Evolutionary conservation across 2,888 invertebrate genomes (phyloP), one percentile per base, ranked within the genome.

Genomic region (Bombyx huttoni): DNA sequence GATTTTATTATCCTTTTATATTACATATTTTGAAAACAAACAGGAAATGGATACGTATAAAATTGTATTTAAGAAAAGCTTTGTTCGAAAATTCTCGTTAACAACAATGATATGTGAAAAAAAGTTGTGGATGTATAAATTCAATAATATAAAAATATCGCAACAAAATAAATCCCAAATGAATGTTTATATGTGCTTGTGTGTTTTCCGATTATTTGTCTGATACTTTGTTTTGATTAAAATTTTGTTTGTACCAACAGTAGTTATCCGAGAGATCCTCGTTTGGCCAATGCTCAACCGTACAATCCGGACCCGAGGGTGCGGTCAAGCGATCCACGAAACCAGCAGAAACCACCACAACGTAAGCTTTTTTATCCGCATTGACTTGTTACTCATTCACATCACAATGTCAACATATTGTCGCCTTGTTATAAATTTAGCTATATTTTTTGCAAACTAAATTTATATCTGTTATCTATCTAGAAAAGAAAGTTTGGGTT

Each of bases 281-380:
- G 90, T 0, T 70, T 83, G 53, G 64, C 79, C 2, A 62, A 62
- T 56, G 68, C 77, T 56, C 77, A 70, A 57, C 60, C 73, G 40
- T 91, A 89, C 75, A 82, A 68, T 53, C 53, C 75, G 14, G 92
- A 92, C 72, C 92, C 93, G 34, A 88, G 93, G 54, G 91, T 92
- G 67, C 84, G 91, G 24, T 81, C 89, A 54, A 86, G 89, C 59
- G 94, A 94, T 77, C 94, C 94, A 1, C 90, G 94, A 58, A 89
- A 85, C 49, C 91, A 91, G 60, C 52, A 72, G 34, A 90, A 78
- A 68, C 81, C 61, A 75, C 84, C 58, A 8, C 67, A 62, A 53
- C 81, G 82, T 83, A 61, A 75, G 82, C 78, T 50, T 50, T 52
- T 13, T n/a, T 51, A 52, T 10, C 14, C 49, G 12, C 10, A 46